A percentile compares a stretch with the other conserved stretches of the same genome.
These are phyloP conservation scores for Oreochromis tanganicae DNA, from an alignment of 2,113 vertebrate genomes.

Conservation along the genomic window DNA sequence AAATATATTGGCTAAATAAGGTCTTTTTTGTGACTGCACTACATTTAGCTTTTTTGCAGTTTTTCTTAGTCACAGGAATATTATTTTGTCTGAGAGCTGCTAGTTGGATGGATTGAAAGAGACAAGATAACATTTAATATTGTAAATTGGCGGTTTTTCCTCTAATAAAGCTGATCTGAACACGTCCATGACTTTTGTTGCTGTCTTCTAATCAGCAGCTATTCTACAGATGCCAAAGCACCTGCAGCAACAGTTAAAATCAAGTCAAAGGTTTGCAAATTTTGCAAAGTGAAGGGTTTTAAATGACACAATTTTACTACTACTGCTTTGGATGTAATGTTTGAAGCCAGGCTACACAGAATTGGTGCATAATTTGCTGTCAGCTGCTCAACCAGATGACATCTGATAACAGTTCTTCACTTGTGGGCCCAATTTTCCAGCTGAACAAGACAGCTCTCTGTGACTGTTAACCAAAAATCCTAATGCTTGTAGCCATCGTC, in stretches of 20 bases:
- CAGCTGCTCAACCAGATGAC: neutral
- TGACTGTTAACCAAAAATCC: neutral
- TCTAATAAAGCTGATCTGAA: neutral
- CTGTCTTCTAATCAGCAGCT: neutral
- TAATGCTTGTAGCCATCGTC: neutral
- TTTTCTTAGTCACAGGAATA: neutral
- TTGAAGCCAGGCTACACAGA: neutral
- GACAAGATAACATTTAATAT: neutral
- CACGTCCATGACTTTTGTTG: fast-evolving
- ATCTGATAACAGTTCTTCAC: neutral
- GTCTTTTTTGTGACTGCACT: neutral
- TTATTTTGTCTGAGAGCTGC: neutral
- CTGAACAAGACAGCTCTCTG: neutral
- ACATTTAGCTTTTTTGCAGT: neutral
- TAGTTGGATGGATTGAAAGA: neutral
- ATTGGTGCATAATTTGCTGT: neutral
- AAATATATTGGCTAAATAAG: neutral
- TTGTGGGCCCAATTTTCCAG: neutral
- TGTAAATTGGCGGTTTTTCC: neutral
- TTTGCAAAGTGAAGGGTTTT: neutral
- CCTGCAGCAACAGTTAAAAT: neutral
- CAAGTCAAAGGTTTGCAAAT: neutral
- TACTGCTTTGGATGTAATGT: neutral
- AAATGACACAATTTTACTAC: neutral
- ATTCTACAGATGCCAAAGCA: neutral